These are phyloP conservation scores for Globicephala melas DNA, from an alignment of 2,113 vertebrate species.

Conservation along the genomic window DNA sequence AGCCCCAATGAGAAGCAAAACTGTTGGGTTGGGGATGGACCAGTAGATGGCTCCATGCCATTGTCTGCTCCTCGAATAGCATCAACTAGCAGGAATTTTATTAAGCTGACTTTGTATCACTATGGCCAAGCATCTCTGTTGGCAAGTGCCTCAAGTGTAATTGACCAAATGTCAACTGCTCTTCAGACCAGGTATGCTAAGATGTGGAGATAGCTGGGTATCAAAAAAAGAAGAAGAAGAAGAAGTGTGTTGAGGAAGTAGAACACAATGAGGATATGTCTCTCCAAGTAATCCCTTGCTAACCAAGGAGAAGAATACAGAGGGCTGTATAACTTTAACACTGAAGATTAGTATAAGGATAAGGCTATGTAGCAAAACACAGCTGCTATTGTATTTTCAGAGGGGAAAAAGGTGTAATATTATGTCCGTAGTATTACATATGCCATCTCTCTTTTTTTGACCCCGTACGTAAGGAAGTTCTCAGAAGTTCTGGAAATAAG, in stretches of 20 bases:
- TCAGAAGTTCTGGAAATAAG: background rate
- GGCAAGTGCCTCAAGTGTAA: background rate
- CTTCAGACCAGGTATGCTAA: background rate
- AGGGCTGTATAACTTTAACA: background rate
- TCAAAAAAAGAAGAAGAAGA: background rate
- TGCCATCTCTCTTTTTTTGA: background rate
- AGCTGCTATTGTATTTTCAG: background rate
- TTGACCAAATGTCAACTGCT: background rate
- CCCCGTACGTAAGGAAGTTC: background rate
- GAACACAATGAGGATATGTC: background rate
- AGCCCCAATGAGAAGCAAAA: constrained; percentile 20
- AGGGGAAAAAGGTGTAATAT: background rate
- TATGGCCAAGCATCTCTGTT: background rate
- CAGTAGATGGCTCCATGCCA: background rate
- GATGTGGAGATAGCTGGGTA: too few species aligned
- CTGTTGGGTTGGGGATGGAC: background rate
- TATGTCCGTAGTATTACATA: background rate
- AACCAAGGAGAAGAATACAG: background rate
- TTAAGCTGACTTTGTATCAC: background rate
- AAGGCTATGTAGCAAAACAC: background rate
- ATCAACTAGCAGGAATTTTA: background rate
- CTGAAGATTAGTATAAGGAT: background rate
- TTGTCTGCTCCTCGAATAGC: background rate
- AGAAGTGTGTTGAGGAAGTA: background rate
- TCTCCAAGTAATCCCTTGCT: background rate